These are phyloP conservation scores for Zelleria hepariella DNA, from an alignment of 2,888 invertebrate species.

Conservation along the genomic window DNA sequence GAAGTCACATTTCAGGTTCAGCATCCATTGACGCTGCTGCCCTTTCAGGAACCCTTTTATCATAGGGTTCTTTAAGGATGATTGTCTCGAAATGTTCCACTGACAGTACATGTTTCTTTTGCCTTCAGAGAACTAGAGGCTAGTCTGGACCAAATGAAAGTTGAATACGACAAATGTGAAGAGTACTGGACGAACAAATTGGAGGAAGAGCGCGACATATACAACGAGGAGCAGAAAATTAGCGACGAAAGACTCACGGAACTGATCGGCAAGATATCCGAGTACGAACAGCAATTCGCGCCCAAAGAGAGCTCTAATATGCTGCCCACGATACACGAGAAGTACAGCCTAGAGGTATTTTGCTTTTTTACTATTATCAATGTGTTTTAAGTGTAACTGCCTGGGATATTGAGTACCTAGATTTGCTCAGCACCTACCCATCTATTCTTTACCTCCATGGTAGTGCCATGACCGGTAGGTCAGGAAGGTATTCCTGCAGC, in stretches of 20 bases:
- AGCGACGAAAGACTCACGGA: constrained; percentile 83
- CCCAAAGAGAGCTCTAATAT: constrained; percentile 35
- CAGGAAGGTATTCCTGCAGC: too few relatives aligned
- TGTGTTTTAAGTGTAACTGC: too few relatives aligned
- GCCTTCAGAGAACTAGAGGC: constrained; percentile 76
- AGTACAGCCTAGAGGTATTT: constrained; percentile 76
- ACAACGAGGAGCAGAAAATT: constrained; percentile 81
- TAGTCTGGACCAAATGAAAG: constrained; percentile 80
- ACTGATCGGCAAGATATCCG: constrained; percentile 80
- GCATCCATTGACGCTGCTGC: too few relatives aligned
- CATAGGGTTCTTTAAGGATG: not conserved
- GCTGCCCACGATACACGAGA: constrained; percentile 85
- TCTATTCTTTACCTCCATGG: too few relatives aligned
- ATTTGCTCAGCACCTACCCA: too few relatives aligned
- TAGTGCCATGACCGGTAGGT: too few relatives aligned
- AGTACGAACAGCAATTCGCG: constrained; percentile 83
- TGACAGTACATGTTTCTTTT: not conserved
- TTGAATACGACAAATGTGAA: constrained; percentile 87
- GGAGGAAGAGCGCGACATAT: constrained; percentile 81
- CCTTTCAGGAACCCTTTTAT: too few relatives aligned
- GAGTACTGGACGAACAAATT: constrained; percentile 89
- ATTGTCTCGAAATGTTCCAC: not conserved
- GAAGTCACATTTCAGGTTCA: too few relatives aligned
- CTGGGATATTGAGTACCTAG: too few relatives aligned
- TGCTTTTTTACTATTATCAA: too few relatives aligned